Evolutionary conservation across 2,797 vertebrate species (phyloP), one percentile per base, ranked within the genome.

Genomic region (Malacoraja senta): DNA sequence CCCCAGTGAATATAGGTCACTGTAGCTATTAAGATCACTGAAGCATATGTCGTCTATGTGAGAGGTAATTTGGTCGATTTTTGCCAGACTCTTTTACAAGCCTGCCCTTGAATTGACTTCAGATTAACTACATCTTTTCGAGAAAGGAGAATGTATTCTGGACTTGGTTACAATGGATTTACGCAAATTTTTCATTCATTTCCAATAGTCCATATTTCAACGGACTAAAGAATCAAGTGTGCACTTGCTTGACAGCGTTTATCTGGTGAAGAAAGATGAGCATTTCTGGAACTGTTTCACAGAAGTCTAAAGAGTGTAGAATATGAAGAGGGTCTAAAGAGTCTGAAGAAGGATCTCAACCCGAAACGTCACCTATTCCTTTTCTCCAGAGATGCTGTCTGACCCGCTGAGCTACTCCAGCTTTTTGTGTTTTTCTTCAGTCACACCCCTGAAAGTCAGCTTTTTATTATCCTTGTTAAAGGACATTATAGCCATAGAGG

Each of bases 61-160:
- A 91, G 12, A 44, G 90, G 90, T 74, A 74, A 91, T 91, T 91
- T 91, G 71, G 68, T 74, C 15, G 88, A 53, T 38, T 91, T 53
- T 44, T 44, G 24, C 19, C 17, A 83, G 80, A 24, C 80, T 58
- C 38, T 83, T 26, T 74, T 38, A 74, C 38, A 74, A 44, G 21
- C 24, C 35, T 91, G 90, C 90, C 38, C 90, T 91, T 91, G 90
- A 74, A 91, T n/a, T 91, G 90, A 91, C 90, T 26, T 91, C 90
- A 26, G 71, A 74, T 74, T 74, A 91, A 91, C 71, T 91, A 53
- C 26, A 44, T 53, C 35, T 91, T 91, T 74, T 91, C 29, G 21
- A 44, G 90, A 53, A 26, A 44, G 90, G 35, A 74, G 35, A 74
- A 91, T 88, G 74, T 53, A 44, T 53, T 8, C 24, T 74, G 35